A percentile compares a stretch with the other conserved stretches of the same genome.
Evolutionary conservation across 2,113 vertebrate genomes (phyloP).

Genomic region (Perognathus longimembris): DNA sequence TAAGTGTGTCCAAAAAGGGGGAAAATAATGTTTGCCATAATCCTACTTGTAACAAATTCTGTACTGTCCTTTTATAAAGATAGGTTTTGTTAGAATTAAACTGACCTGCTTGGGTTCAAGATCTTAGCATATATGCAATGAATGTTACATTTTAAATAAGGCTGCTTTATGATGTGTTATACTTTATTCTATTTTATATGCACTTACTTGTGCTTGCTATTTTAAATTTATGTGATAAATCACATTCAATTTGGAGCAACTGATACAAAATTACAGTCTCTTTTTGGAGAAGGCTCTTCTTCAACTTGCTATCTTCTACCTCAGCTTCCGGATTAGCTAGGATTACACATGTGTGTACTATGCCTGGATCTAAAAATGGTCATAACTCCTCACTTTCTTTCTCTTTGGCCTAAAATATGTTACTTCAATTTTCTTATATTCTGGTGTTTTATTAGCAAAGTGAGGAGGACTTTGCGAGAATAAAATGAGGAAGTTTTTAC

Average conservation of each 20-base stretch:
- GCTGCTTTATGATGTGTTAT: background rate
- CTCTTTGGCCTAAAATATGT: background rate
- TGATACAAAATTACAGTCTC: background rate
- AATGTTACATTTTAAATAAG: background rate
- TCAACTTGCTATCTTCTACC: background rate
- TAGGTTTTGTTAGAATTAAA: too few species aligned
- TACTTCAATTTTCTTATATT: background rate
- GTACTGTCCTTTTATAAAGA: too few species aligned
- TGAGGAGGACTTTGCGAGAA: background rate
- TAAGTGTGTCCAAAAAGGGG: too few species aligned
- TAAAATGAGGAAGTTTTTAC: background rate
- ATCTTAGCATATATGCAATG: background rate
- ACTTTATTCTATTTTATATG: conserved; percentile 15
- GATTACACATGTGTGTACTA: too few species aligned
- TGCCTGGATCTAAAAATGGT: background rate
- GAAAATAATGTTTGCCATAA: too few species aligned
- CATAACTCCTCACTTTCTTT: background rate
- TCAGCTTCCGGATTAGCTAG: too few species aligned
- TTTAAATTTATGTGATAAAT: background rate
- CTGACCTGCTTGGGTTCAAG: background rate
- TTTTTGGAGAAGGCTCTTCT: background rate
- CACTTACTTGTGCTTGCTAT: background rate
- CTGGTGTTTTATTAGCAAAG: background rate
- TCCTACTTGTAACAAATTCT: too few species aligned
- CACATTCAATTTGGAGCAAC: background rate